Percentiles rank a stretch among this genome's conserved stretches.
phyloP scores from a whole-genome alignment of 2,888 invertebrate species.

The Euclidia mi region DNA sequence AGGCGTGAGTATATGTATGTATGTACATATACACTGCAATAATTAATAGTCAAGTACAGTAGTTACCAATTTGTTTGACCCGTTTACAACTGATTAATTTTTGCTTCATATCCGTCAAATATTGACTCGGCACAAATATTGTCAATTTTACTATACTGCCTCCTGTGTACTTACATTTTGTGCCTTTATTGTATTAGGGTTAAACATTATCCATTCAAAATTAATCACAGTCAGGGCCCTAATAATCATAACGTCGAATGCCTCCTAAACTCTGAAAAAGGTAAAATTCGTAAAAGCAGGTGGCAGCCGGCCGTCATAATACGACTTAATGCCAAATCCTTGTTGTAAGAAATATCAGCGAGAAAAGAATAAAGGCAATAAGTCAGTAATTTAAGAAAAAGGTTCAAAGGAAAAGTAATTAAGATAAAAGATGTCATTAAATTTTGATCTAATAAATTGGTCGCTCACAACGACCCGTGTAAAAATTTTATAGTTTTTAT shows the following conservation, averaged over 20 bases:
- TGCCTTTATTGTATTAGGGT: constrained; percentile 14
- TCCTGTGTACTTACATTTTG: too few relatives aligned
- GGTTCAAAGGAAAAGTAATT: constrained; percentile 45
- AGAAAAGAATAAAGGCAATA: constrained; percentile 37
- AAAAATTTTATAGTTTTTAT: constrained; percentile 65
- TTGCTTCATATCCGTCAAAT: too few relatives aligned
- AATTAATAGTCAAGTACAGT: constrained; percentile 1
- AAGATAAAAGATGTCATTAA: constrained; percentile 52
- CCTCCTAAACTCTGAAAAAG: constrained; percentile 27
- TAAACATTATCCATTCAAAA: constrained; percentile 9
- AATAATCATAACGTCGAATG: constrained; percentile 31
- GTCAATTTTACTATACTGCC: too few relatives aligned
- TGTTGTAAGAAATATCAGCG: constrained; percentile 30
- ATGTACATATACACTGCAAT: too few relatives aligned
- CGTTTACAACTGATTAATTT: too few relatives aligned
- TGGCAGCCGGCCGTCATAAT: constrained; percentile 34
- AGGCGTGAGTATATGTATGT: too few relatives aligned
- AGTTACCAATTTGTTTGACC: not conserved
- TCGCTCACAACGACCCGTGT: constrained; percentile 27
- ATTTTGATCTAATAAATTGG: constrained; percentile 51
- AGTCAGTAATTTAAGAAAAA: constrained; percentile 39
- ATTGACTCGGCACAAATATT: too few relatives aligned
- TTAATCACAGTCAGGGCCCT: constrained; percentile 10
- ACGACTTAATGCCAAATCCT: constrained; percentile 40
- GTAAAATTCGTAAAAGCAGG: constrained; percentile 22